Conservation (phyloP, 2,797 vertebrate genomes). For the Enoplosus armatus region DNA sequence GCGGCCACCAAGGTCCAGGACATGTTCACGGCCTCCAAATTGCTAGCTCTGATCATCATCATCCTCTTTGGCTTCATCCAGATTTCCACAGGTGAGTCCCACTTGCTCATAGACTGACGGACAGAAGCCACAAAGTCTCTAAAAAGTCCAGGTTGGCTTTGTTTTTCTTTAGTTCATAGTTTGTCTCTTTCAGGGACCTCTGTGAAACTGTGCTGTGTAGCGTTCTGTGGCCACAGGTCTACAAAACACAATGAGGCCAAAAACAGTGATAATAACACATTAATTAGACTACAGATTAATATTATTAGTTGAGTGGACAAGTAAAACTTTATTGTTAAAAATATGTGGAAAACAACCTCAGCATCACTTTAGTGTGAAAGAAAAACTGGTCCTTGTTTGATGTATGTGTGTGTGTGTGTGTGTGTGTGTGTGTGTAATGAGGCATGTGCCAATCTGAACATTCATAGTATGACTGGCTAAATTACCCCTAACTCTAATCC, state of each 20-base stretch:
- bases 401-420: not conserved
- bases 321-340: not conserved
- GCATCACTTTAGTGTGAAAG: not conserved
- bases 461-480: no score
- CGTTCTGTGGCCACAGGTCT: no score
- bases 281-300: no score
- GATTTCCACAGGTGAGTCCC: slow-evolving; percentile 78
- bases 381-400: not conserved
- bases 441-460: not conserved
- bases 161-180: not conserved
- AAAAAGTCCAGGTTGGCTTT: not conserved
- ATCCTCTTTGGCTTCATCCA: slow-evolving; percentile 86
- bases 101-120: not conserved
- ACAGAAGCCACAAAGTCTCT: not conserved
- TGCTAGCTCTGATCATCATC: slow-evolving; percentile 81
- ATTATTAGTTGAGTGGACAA: not conserved
- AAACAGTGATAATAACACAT: no score
- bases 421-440: not conserved
- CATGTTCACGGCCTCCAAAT: slow-evolving; percentile 83
- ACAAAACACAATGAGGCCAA: no score
- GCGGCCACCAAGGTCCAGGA: slow-evolving; percentile 86
- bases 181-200: not conserved
- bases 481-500: not conserved
- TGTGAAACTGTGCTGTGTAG: no score
- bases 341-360: not conserved